phyloP scores from a whole-genome alignment of 2,888 invertebrate genomes.

The Sclerodermus sp. region DNA sequence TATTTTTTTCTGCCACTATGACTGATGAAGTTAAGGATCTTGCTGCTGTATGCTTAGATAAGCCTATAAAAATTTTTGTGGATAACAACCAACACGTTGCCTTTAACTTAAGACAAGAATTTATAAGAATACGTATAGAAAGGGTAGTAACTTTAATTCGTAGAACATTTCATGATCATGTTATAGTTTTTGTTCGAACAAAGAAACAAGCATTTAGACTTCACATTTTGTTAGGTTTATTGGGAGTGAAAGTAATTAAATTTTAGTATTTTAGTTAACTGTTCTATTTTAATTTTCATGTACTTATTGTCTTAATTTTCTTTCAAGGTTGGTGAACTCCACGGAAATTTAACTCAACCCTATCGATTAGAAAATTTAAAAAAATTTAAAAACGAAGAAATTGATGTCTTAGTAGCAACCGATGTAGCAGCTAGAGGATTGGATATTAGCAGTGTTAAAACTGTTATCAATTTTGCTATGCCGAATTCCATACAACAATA shows the following conservation, averaged over 20 bases:
- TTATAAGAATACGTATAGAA: conserved; percentile 87
- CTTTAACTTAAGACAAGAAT: conserved; percentile 93
- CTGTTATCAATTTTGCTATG: conserved; percentile 95
- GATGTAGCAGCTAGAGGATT: conserved; percentile 93
- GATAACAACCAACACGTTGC: conserved; percentile 96
- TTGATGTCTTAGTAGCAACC: conserved; percentile 88
- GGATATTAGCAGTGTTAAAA: conserved; percentile 96
- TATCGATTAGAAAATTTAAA: conserved; percentile 88
- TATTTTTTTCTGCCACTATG: conserved; percentile 99
- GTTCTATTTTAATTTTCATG: too few relatives aligned
- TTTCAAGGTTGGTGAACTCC: conserved; percentile 77
- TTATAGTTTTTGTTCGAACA: conserved; percentile 95
- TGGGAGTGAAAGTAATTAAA: conserved; percentile 77
- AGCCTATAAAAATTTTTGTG: conserved; percentile 93
- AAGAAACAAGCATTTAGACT: conserved; percentile 93
- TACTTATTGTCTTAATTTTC: too few relatives aligned
- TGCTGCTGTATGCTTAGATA: conserved; percentile 87
- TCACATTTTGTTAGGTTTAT: conserved; percentile 86
- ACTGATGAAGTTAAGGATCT: conserved; percentile 96
- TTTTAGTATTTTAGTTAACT: too few relatives aligned
- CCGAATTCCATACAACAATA: conserved; percentile 94
- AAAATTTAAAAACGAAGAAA: conserved; percentile 82
- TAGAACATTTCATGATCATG: conserved; percentile 87
- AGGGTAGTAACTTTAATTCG: conserved; percentile 82
- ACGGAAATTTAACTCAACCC: conserved; percentile 94